Evolutionary conservation across 1,140 invertebrate species (phyloP).

Genomic region (Drosophila equinoxialis): DNA sequence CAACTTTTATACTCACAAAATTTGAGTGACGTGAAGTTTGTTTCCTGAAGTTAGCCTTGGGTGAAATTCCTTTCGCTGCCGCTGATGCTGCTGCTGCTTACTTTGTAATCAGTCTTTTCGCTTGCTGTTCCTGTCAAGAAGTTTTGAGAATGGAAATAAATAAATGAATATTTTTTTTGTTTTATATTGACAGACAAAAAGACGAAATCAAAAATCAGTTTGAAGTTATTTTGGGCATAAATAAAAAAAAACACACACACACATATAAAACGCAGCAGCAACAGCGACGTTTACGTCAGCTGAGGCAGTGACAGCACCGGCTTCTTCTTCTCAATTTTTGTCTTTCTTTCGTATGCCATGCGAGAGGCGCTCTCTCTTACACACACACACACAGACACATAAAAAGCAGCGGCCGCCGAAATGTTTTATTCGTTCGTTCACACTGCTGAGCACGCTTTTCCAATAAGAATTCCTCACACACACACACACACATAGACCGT

Average conservation of each 20-base stretch:
- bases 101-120: conserved; percentile 62
- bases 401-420: conserved; percentile 58
- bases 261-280: conserved; percentile 39
- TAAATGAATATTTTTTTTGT: neutral
- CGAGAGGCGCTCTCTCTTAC: conserved; percentile 54
- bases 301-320: conserved; percentile 43
- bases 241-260: conserved; percentile 38
- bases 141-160: neutral
- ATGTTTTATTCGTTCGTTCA: conserved; percentile 56
- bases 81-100: conserved; percentile 32
- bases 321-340: conserved; percentile 62
- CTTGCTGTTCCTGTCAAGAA: conserved; percentile 27
- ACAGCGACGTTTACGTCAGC: conserved; percentile 40
- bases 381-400: conserved; percentile 16
- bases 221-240: conserved; percentile 58
- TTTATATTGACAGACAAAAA: conserved; percentile 35
- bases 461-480: conserved; percentile 73
- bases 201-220: conserved; percentile 46
- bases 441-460: conserved; percentile 74
- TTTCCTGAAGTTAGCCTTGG: conserved; percentile 5
- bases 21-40: neutral
- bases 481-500: conserved; percentile 25
- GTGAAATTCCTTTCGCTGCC: conserved; percentile 36
- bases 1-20: neutral
- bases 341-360: conserved; percentile 62